phyloP scores from a whole-genome alignment of 2,888 invertebrate species.

The Drosophila pseudotalamancana region DNA sequence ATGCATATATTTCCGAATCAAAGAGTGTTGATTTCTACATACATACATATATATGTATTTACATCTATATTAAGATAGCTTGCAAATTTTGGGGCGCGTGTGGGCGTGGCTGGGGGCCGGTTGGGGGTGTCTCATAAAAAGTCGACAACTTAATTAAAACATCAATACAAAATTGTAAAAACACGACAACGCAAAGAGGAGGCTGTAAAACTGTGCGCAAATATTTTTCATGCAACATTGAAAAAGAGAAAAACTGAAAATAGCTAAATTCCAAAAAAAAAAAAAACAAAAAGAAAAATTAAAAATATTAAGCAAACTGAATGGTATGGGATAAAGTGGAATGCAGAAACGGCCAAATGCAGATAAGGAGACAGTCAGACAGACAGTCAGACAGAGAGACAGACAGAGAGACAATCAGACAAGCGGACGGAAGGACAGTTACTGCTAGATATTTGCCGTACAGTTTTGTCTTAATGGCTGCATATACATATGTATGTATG shows the following conservation, averaged over 20 bases:
- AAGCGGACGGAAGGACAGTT: background rate
- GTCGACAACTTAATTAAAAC: conserved; percentile 77
- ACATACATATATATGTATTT: background rate
- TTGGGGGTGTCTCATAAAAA: conserved; percentile 22
- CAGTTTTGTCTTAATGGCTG: conserved; percentile 56
- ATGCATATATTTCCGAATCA: too few relatives aligned
- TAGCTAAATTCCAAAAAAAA: conserved; percentile 42
- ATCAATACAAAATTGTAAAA: conserved; percentile 76
- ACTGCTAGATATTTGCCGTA: conserved; percentile 47
- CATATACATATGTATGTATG: background rate
- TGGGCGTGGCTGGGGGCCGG: background rate
- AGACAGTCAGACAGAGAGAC: background rate
- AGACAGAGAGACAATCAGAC: background rate
- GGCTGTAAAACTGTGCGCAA: conserved; percentile 53
- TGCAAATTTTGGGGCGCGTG: conserved; percentile 11
- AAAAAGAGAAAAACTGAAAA: conserved; percentile 48
- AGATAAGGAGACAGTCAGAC: conserved; percentile 4
- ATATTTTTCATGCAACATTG: conserved; percentile 58
- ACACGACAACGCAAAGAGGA: conserved; percentile 44
- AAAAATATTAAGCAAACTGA: conserved; percentile 47
- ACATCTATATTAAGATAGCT: conserved; percentile 12
- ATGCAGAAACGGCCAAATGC: conserved; percentile 31
- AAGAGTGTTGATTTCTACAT: too few relatives aligned
- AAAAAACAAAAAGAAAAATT: background rate
- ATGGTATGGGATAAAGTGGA: conserved; percentile 46